Evolutionary conservation across 2,113 vertebrate genomes (phyloP).

Genomic region (Amphilophus citrinellus): DNA sequence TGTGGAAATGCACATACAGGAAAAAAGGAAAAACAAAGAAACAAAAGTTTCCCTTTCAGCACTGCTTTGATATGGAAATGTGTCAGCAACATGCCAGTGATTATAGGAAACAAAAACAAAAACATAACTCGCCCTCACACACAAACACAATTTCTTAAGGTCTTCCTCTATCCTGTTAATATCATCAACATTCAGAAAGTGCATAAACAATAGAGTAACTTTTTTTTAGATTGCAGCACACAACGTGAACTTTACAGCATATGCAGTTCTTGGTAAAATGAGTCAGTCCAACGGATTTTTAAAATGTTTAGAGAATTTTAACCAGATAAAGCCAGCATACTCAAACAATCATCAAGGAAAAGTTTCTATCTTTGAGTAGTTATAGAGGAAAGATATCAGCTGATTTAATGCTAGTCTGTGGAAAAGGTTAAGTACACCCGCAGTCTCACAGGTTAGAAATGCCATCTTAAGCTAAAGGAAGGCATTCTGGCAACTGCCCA

Average conservation of each 20-base stretch:
- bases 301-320: neutral
- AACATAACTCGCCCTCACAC: neutral
- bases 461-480: neutral
- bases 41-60: constrained; percentile 32
- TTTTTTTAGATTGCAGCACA: neutral
- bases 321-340: neutral
- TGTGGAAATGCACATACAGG: neutral
- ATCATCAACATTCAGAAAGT: neutral
- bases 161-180: neutral
- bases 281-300: neutral
- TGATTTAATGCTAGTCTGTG: neutral
- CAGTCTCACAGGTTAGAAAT: neutral
- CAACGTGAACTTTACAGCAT: neutral
- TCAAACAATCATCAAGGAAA: neutral
- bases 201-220: neutral
- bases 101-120: constrained; percentile 39
- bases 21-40: constrained; percentile 17
- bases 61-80: constrained; percentile 40
- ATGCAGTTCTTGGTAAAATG: neutral
- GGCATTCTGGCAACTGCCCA: neutral
- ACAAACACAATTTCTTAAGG: neutral
- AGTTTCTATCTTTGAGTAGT: neutral
- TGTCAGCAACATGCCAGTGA: constrained; percentile 15
- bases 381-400: neutral
- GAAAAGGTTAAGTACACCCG: neutral